These are phyloP conservation scores for Sesia bembeciformis DNA, from an alignment of 2,888 invertebrate species.

Conservation along the genomic window DNA sequence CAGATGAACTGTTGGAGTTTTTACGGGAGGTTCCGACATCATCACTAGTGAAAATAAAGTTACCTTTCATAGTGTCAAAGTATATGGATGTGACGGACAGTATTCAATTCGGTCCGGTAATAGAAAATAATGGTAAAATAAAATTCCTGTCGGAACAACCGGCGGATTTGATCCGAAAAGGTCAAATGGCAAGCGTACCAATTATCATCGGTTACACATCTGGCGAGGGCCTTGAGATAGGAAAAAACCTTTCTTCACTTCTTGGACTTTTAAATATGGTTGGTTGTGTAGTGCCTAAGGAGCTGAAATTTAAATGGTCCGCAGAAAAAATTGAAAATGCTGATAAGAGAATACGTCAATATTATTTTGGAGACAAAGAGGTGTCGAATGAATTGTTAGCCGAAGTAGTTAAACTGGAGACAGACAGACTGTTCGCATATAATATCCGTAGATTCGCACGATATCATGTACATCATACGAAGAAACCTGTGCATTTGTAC, in stretches of 20 bases:
- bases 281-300: conserved; percentile 53
- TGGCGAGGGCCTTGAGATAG: conserved; percentile 60
- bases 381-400: conserved; percentile 34
- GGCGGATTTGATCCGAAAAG: conserved; percentile 32
- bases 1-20: conserved; percentile 42
- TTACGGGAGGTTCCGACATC: conserved; percentile 36
- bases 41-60: conserved; percentile 42
- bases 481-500: conserved; percentile 44
- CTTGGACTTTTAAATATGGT: conserved; percentile 22
- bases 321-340: conserved; percentile 24
- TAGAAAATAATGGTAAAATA: conserved; percentile 42
- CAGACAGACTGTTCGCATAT: conserved; percentile 45
- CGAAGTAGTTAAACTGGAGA: conserved; percentile 39
- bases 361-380: conserved; percentile 40
- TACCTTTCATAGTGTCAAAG: conserved; percentile 35
- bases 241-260: conserved; percentile 32
- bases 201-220: conserved; percentile 57
- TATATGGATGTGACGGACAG: conserved; percentile 41
- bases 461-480: conserved; percentile 24
- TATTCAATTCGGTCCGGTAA: conserved; percentile 56
- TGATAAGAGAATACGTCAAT: conserved; percentile 41
- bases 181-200: conserved; percentile 42
- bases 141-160: conserved; percentile 47
- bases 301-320: conserved; percentile 44
- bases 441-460: conserved; percentile 50